Base-by-base conservation (phyloP, 30 jellyfish, hydroid and myxozoan species). In the Phacellophora camtschatica region DNA sequence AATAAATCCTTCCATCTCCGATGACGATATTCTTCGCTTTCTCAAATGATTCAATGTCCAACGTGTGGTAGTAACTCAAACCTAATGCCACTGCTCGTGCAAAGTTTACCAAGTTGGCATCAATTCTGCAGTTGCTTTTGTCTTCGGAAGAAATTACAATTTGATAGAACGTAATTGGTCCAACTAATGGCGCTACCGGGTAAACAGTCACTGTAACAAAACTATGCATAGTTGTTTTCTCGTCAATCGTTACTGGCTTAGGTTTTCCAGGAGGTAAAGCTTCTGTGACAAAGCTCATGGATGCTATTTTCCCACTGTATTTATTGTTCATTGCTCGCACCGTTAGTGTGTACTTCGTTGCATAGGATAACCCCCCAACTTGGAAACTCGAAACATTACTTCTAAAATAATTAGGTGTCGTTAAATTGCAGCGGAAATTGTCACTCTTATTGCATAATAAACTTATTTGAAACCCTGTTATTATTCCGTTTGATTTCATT, bases 231-330 rank as follows among this genome's bases (percentile, higher is more conserved):
- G 65, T 56, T 2, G 86, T 59, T 19, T 73, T 64, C 27, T 27
- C 56, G 70, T 48, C 59, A 10, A 83, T 28, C 15, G 24, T 43
- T 1, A 69, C 27, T 16, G 77, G 73, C 24, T 27, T 24, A 18
- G 95, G 86, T 23, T 55, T 73, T 48, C 61, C 43, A 19, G 95
- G 95, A 1, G 82, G 82, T 82, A 27, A 0, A 22, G 95, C 95
- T 15, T 35, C 82, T 29, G 81, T 83, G 43, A 15, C 65, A 43
- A 39, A 53, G 1, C 58, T 13, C 7, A 70, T 50, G 31, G 43
- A 18, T 18, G 23, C 20, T 16, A 30, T 19, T 1, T 11, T 29
- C 23, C 87, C 86, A 15, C 3, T 29, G 48, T 69, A 57, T 20
- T 28, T 83, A 4, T 25, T 15, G 45, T 83, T 83, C n/a, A 41